Base-by-base conservation (phyloP, 2,797 vertebrate genomes). In the Syngnathus rostellatus region DNA sequence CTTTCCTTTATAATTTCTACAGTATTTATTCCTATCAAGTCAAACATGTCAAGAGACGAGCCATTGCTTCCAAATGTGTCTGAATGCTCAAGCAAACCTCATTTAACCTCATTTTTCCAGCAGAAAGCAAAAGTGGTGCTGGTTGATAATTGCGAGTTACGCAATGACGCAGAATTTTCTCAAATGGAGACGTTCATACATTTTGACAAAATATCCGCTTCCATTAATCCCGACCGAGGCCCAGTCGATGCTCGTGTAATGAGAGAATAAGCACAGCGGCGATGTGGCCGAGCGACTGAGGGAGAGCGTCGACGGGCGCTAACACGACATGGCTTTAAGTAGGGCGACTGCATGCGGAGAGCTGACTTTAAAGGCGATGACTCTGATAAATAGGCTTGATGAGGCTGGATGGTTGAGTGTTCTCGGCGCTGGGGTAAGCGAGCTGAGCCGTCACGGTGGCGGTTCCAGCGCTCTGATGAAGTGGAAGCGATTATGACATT, bases 361-460 rank as follows among this genome's bases (percentile, higher is more conserved):
- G 73, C 78, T 75, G 63, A 80, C 80, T 85, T 83, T 85, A 77
- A 81, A 86, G 41, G 85, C 85, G 82, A 88, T 83, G 73, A 76
- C 71, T 74, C 76, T 48, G 74, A 85, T 87, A 88, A 90, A 87
- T 88, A 83, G 79, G 88, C 80, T 79, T 86, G 81, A 90, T 90
- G 81, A 87, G 84, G 81, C 73, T 84, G 81, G 85, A 87, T 82
- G 76, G 79, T 75, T 79, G 82, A 83, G 81, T 63, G 74, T 76
- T 74, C 81, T 63, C 78, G 79, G 70, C 59, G 68, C 31, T 45
- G 76, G 84, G 51, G 69, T 63, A 66, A 81, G 79, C 66, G 75
- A 81, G 79, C 71, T 57, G 77, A 83, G 79, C 71, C 69, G 76
- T 85, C 81, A 77, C 65, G 74, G 79, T 76, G 67, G 77, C 79